These are phyloP conservation scores for Macroteleia sp. DNA, from an alignment of 2,888 invertebrate genomes.

Conservation along the genomic window DNA sequence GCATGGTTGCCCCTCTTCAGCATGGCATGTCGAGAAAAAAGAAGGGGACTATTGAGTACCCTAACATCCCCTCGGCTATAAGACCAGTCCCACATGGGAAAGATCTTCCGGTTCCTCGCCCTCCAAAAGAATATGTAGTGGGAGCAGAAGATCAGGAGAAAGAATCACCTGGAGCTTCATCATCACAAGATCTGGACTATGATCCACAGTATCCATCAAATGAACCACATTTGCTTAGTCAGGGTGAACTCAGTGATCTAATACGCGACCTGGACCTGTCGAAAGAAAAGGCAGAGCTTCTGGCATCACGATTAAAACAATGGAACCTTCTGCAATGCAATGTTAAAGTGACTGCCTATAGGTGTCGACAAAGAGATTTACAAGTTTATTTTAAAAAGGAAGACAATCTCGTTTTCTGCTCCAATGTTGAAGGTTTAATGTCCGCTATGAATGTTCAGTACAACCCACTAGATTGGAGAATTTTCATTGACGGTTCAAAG, in stretches of 20 bases:
- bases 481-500: constrained; percentile 7
- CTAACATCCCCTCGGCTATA: background rate
- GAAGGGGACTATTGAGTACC: background rate
- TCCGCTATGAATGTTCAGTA: background rate
- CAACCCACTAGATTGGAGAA: background rate
- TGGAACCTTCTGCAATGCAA: background rate
- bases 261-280: constrained; percentile 3
- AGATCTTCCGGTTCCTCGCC: too few relatives aligned
- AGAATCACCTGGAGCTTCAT: too few relatives aligned
- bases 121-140: too few relatives aligned
- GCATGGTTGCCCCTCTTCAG: constrained; percentile 47
- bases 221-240: too few relatives aligned
- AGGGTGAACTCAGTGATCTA: background rate
- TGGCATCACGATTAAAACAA: constrained; percentile 1
- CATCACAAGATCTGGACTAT: too few relatives aligned
- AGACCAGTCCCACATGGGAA: too few relatives aligned
- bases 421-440: background rate
- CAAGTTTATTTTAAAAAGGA: background rate
- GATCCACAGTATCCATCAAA: too few relatives aligned
- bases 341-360: background rate
- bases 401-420: background rate
- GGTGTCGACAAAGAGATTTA: background rate
- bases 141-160: too few relatives aligned
- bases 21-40: background rate
- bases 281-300: constrained; percentile 6